Conservation (phyloP, 2,797 vertebrate genomes). For the Cyclura pinguis region DNA sequence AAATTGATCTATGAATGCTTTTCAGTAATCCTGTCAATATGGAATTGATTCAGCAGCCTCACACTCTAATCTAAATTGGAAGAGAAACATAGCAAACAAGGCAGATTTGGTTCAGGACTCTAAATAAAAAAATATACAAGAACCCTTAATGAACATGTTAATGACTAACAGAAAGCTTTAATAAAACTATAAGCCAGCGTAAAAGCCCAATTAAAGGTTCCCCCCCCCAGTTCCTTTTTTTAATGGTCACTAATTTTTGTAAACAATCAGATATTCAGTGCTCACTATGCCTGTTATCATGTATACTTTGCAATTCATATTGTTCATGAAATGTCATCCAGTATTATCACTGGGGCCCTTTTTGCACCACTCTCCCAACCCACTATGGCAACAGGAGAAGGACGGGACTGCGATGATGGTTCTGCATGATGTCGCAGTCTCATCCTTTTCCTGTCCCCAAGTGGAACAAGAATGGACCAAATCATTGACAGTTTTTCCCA, state of each 20-base stretch:
- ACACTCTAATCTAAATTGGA: not conserved
- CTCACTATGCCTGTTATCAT: not conserved
- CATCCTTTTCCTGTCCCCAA: no score
- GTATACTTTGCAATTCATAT: not conserved
- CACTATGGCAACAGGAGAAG: no score
- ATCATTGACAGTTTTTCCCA: no score
- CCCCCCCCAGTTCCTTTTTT: not conserved
- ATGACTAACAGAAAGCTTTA: not conserved
- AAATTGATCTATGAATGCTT: constrained; percentile 15
- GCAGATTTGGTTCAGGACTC: not conserved
- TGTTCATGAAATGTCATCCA: not conserved
- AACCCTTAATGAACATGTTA: constrained; percentile 5
- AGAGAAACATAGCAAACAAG: not conserved
- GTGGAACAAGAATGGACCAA: no score
- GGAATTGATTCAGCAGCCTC: constrained; percentile 7
- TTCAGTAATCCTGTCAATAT: constrained; percentile 28
- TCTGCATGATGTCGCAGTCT: no score
- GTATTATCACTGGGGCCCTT: not conserved
- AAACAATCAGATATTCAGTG: not conserved
- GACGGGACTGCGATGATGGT: no score
- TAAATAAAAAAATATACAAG: not conserved
- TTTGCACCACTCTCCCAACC: no score
- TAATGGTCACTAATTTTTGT: not conserved
- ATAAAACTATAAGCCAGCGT: not conserved
- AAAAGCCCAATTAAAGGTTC: not conserved